Percentiles rank a stretch among this genome's conserved stretches.
phyloP scores from a whole-genome alignment of 2,113 vertebrate species.

The Cynopterus brachyotis region DNA sequence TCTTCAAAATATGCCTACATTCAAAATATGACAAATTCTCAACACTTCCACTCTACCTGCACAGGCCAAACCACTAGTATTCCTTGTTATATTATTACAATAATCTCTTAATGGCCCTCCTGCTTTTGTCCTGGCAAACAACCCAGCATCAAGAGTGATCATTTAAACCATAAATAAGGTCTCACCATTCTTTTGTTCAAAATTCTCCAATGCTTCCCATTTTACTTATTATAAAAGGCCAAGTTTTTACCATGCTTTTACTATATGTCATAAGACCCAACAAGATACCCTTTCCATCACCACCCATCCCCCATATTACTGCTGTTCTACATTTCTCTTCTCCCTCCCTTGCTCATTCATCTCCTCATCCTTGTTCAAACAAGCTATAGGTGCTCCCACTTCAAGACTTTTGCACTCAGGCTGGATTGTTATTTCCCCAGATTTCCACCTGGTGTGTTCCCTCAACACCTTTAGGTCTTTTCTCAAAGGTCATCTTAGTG shows the following conservation, averaged over 20 bases:
- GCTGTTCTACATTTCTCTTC: not conserved
- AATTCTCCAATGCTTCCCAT: not conserved
- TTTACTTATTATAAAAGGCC: not conserved
- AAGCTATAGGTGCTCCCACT: not conserved
- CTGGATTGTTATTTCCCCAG: not conserved
- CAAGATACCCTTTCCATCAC: not conserved
- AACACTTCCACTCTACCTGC: not conserved
- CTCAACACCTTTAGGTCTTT: not conserved
- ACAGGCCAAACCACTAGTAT: not conserved
- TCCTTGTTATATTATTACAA: not conserved
- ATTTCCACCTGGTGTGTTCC: not conserved
- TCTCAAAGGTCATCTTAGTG: not conserved
- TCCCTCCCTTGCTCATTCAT: not conserved
- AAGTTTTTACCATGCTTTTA: not conserved
- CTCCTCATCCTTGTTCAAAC: not conserved
- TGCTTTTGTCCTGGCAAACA: not conserved
- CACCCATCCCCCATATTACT: too few relatives aligned
- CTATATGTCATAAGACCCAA: not conserved
- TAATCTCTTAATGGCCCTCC: not conserved
- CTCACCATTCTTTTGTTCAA: not conserved
- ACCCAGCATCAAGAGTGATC: not conserved
- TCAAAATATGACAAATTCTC: not conserved
- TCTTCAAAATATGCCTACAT: not conserved
- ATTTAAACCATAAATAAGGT: not conserved
- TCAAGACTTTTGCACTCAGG: not conserved